Percentiles rank a stretch among this genome's conserved stretches.
phyloP scores from a whole-genome alignment of 2,113 vertebrate genomes.

The Dascyllus trimaculatus region DNA sequence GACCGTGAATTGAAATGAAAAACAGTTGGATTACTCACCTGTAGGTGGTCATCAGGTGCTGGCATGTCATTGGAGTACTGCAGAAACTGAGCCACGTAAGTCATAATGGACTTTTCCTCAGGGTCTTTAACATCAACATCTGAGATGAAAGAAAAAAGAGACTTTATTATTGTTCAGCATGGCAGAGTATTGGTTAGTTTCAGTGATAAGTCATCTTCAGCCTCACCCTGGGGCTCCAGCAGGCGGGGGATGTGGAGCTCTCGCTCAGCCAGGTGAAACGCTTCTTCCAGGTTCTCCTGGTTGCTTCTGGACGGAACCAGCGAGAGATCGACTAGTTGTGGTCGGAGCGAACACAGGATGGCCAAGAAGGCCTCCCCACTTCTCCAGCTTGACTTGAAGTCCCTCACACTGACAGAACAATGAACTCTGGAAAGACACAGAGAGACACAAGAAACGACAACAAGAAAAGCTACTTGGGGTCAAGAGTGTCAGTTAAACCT shows the following conservation, averaged over 20 bases:
- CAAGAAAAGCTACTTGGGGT: too few species aligned
- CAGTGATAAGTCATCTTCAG: not conserved
- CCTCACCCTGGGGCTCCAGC: constrained; percentile 91
- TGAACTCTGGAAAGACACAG: constrained; percentile 75
- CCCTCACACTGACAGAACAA: constrained; percentile 84
- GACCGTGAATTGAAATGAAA: not conserved
- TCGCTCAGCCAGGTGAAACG: constrained; percentile 89
- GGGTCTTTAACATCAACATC: constrained; percentile 90
- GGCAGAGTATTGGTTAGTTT: not conserved
- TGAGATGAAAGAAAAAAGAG: constrained; percentile 57
- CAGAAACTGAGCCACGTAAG: constrained; percentile 93
- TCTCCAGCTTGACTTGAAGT: constrained; percentile 95
- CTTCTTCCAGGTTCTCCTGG: constrained; percentile 91
- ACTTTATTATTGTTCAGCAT: too few species aligned
- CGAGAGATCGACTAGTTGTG: constrained; percentile 89
- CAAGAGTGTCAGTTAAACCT: too few species aligned
- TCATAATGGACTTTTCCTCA: constrained; percentile 97
- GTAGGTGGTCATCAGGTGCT: constrained; percentile 73
- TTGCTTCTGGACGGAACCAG: constrained; percentile 84
- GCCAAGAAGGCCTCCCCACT: constrained; percentile 91
- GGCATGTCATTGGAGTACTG: constrained; percentile 87
- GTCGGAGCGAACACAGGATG: constrained; percentile 89
- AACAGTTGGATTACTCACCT: constrained; percentile 79
- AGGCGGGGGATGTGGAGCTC: constrained; percentile 91
- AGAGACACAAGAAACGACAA: not conserved